phyloP scores from a whole-genome alignment of 2,888 invertebrate species.

The Zygothrica quintamaculata region DNA sequence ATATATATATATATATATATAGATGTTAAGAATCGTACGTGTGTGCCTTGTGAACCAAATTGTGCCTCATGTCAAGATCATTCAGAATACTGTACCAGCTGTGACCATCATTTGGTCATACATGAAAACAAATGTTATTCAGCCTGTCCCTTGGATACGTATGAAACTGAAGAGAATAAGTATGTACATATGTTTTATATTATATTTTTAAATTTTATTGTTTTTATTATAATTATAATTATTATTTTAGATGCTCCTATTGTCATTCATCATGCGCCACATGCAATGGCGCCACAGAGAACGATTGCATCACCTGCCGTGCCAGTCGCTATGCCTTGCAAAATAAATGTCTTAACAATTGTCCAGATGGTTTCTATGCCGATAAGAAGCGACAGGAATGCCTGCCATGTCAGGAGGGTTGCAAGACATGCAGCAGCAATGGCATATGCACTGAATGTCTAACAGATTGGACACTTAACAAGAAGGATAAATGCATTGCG shows the following conservation, averaged over 20 bases:
- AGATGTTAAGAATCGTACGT: constrained; percentile 90
- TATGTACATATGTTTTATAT: constrained; percentile 73
- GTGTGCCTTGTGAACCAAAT: constrained; percentile 93
- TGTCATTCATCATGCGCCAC: constrained; percentile 93
- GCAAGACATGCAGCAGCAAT: constrained; percentile 89
- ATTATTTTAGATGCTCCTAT: constrained; percentile 87
- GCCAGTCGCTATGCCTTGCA: constrained; percentile 89
- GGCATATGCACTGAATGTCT: constrained; percentile 90
- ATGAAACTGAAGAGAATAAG: constrained; percentile 94
- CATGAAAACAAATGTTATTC: constrained; percentile 93
- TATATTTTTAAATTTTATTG: too few species aligned
- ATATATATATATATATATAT: too few species aligned
- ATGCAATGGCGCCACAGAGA: constrained; percentile 90
- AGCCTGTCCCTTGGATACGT: constrained; percentile 92
- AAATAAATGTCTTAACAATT: constrained; percentile 89
- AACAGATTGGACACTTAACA: constrained; percentile 90
- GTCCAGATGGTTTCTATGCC: constrained; percentile 90
- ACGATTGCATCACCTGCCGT: constrained; percentile 93
- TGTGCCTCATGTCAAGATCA: constrained; percentile 93
- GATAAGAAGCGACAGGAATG: constrained; percentile 93
- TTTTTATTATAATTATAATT: constrained; percentile 1
- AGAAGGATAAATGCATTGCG: constrained; percentile 90
- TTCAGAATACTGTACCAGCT: constrained; percentile 93
- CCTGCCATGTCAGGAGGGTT: constrained; percentile 90
- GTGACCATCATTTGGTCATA: constrained; percentile 94